Conservation (phyloP, 2,113 vertebrate genomes). For the Clinocottus analis region DNA sequence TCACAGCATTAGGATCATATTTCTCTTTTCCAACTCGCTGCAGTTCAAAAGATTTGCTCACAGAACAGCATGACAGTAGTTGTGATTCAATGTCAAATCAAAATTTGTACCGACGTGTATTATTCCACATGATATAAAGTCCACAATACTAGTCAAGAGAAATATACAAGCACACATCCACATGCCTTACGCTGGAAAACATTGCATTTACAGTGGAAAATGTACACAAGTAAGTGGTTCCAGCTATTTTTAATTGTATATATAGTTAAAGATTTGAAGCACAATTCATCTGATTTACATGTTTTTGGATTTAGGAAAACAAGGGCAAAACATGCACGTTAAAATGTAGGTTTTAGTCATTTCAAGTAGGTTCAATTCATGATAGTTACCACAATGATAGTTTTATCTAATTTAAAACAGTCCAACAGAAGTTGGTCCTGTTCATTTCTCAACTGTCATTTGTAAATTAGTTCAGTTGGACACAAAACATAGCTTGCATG, state of each 20-base stretch:
- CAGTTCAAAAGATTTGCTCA: conserved; percentile 49
- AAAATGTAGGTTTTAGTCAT: not conserved
- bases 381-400: not conserved
- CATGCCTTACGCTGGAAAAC: not conserved
- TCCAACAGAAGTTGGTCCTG: not conserved
- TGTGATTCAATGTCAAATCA: not conserved
- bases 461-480: not conserved
- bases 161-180: not conserved
- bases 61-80: conserved; percentile 11
- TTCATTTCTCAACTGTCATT: not conserved
- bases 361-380: not conserved
- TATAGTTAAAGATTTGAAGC: not conserved
- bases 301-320: not conserved
- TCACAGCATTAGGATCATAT: conserved; percentile 70
- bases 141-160: not conserved
- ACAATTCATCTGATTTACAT: not conserved
- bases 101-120: not conserved
- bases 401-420: not conserved
- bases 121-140: not conserved
- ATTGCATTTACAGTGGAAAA: not conserved
- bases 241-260: not conserved
- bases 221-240: not conserved
- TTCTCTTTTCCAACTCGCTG: conserved; percentile 73
- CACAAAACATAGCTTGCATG: not conserved
- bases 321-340: not conserved